phyloP scores from a whole-genome alignment of 2,888 invertebrate species.

The Ctena decussata region DNA sequence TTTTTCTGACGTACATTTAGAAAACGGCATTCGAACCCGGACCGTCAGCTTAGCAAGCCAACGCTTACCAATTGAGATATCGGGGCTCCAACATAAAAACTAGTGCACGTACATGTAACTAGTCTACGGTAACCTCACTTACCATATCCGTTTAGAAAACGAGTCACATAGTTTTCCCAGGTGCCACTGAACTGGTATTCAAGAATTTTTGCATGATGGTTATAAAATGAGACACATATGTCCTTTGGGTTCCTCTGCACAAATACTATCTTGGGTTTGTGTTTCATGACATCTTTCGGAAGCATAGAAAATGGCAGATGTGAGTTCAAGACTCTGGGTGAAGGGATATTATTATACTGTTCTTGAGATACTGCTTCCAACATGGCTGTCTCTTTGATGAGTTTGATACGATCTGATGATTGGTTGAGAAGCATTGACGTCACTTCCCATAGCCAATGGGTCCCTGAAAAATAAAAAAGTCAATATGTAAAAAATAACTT shows the following conservation, averaged over 20 bases:
- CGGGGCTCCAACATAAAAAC: too few species aligned
- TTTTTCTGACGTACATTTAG: too few species aligned
- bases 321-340: constrained; percentile 71
- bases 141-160: constrained; percentile 69
- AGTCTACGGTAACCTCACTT: too few species aligned
- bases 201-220: constrained; percentile 70
- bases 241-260: constrained; percentile 75
- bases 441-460: constrained; percentile 78
- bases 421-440: constrained; percentile 68
- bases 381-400: constrained; percentile 73
- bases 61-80: too few species aligned
- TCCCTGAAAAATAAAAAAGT: constrained; percentile 58
- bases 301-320: constrained; percentile 67
- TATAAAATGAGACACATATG: constrained; percentile 72
- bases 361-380: constrained; percentile 64
- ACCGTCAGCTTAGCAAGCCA: too few species aligned
- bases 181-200: constrained; percentile 69
- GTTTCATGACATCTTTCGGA: constrained; percentile 63
- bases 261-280: constrained; percentile 71
- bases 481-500: too few species aligned
- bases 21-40: too few species aligned
- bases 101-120: too few species aligned
- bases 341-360: constrained; percentile 57
- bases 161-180: constrained; percentile 64
- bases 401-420: constrained; percentile 66